Percentiles rank a stretch among this genome's conserved stretches.
Conservation (phyloP, 2,888 invertebrate species). For the Gymnosoma rotundatum region DNA sequence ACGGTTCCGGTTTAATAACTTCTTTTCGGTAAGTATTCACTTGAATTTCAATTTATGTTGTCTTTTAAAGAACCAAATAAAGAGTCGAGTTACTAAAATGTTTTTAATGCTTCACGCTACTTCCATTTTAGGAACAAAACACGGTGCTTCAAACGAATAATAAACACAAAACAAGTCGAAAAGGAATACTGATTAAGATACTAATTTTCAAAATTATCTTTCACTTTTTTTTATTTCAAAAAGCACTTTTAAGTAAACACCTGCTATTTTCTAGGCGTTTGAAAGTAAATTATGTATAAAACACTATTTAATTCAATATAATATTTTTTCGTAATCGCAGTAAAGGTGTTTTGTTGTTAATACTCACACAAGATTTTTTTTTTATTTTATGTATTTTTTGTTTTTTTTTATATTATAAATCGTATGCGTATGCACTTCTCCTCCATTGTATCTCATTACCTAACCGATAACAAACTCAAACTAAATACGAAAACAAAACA, state of each 20-base stretch:
- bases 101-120: constrained; percentile 26
- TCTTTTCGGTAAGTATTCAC: constrained; percentile 21
- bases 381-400: background rate
- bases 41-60: constrained; percentile 38
- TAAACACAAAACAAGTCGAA: constrained; percentile 39
- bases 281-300: background rate
- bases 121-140: constrained; percentile 42
- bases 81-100: constrained; percentile 41
- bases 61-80: constrained; percentile 52
- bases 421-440: constrained; percentile 48
- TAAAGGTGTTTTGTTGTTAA: constrained; percentile 6
- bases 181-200: background rate
- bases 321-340: constrained; percentile 1
- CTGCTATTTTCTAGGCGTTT: constrained; percentile 18
- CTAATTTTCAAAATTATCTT: constrained; percentile 39
- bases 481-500: constrained; percentile 63
- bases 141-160: constrained; percentile 1
- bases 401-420: constrained; percentile 14
- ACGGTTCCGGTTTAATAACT: constrained; percentile 60
- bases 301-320: background rate
- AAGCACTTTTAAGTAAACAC: constrained; percentile 41
- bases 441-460: constrained; percentile 53
- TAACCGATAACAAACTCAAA: constrained; percentile 69
- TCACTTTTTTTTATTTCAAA: background rate
- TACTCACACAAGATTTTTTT: constrained; percentile 31